Percentiles rank a stretch among this genome's conserved stretches.
Evolutionary conservation across 2,888 invertebrate genomes (phyloP).

Genomic region (Cabera pusaria): DNA sequence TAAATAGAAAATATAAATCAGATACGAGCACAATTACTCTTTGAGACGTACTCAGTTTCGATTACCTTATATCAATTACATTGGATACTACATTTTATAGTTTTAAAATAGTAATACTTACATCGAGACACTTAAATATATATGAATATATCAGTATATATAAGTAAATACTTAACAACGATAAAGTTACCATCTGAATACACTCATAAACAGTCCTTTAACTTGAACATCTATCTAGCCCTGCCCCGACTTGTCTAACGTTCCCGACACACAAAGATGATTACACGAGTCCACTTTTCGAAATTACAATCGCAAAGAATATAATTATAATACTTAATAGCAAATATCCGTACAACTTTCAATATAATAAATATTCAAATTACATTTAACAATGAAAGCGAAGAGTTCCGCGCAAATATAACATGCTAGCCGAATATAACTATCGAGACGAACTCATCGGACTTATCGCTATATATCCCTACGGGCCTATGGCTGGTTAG

Average conservation of each 20-base stretch:
- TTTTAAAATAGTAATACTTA: conserved; percentile 55
- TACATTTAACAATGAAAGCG: conserved; percentile 77
- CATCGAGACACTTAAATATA: conserved; percentile 59
- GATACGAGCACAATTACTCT: conserved; percentile 21
- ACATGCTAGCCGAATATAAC: conserved; percentile 48
- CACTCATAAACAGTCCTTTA: conserved; percentile 54
- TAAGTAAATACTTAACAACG: conserved; percentile 69
- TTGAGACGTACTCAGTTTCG: conserved; percentile 28
- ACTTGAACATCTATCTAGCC: conserved; percentile 50
- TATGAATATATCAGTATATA: conserved; percentile 42
- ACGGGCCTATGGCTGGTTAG: conserved; percentile 78
- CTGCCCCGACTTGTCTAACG: conserved; percentile 54
- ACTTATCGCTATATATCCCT: conserved; percentile 52
- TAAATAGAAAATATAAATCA: conserved; percentile 32
- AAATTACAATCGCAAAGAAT: conserved; percentile 61
- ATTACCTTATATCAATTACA: conserved; percentile 29
- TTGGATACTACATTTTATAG: conserved; percentile 51
- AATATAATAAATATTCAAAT: conserved; percentile 62
- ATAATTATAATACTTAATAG: conserved; percentile 56
- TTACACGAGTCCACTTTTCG: conserved; percentile 36
- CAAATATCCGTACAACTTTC: conserved; percentile 60
- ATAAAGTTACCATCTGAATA: conserved; percentile 64
- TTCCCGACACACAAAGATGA: conserved; percentile 38
- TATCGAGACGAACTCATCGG: conserved; percentile 43
- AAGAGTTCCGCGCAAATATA: conserved; percentile 54